phyloP scores from a whole-genome alignment of 1,140 invertebrate genomes.

The Plodia interpunctella region DNA sequence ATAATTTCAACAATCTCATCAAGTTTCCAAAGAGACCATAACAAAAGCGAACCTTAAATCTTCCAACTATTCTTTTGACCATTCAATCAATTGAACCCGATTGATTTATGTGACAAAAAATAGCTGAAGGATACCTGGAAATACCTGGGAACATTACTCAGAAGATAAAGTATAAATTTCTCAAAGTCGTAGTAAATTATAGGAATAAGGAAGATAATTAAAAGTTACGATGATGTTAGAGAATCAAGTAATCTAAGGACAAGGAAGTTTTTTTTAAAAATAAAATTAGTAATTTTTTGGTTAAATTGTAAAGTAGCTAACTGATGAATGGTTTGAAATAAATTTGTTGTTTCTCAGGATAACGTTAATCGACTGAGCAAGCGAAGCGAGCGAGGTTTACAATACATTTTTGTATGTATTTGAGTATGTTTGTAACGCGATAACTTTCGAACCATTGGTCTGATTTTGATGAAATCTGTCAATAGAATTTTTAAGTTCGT shows the following conservation, averaged over 20 bases:
- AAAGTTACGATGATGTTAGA: neutral
- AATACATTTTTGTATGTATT: too few species aligned
- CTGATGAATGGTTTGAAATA: neutral
- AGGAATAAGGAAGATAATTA: conserved; percentile 2
- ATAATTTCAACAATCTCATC: too few species aligned
- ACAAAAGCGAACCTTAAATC: too few species aligned
- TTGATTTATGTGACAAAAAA: neutral
- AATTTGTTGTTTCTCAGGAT: too few species aligned
- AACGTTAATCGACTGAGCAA: too few species aligned
- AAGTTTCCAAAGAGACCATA: too few species aligned
- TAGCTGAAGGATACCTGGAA: neutral
- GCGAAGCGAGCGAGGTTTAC: too few species aligned
- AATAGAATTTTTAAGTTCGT: too few species aligned
- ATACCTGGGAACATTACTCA: neutral
- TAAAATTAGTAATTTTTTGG: neutral
- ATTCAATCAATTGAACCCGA: neutral
- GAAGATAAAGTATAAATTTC: neutral
- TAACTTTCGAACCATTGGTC: too few species aligned
- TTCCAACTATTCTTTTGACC: neutral
- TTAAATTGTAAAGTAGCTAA: too few species aligned
- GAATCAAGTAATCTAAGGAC: neutral
- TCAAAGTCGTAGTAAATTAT: conserved; percentile 1
- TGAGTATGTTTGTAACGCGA: too few species aligned
- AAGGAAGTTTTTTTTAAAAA: neutral
- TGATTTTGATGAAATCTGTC: too few species aligned